Percentiles rank a stretch among this genome's conserved stretches.
phyloP scores from a whole-genome alignment of 2,797 vertebrate species.

The Sylvia borin region DNA sequence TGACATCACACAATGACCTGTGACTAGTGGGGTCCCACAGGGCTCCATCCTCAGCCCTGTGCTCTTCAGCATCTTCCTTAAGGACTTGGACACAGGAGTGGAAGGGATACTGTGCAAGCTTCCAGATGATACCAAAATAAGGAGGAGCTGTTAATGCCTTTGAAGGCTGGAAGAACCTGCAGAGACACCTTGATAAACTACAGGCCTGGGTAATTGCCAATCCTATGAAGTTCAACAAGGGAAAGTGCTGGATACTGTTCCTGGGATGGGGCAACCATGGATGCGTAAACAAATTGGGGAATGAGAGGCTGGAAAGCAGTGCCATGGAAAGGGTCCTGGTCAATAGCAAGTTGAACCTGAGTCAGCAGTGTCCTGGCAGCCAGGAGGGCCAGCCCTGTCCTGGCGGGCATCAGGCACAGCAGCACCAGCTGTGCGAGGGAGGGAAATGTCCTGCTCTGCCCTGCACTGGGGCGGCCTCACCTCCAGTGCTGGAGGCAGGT shows the following conservation, averaged over 20 bases:
- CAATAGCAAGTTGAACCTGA: rapidly evolving
- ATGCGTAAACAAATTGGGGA: background rate
- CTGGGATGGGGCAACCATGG: background rate
- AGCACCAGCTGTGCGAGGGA: rapidly evolving
- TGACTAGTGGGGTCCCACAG: background rate
- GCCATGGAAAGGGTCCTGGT: background rate
- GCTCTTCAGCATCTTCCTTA: background rate
- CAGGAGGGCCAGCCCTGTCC: rapidly evolving
- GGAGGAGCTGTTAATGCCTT: background rate
- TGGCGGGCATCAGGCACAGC: background rate
- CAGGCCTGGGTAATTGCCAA: rapidly evolving
- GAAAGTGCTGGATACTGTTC: background rate
- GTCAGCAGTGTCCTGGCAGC: background rate
- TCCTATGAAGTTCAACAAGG: background rate
- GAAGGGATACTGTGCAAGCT: background rate
- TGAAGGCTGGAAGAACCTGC: background rate
- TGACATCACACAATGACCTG: background rate
- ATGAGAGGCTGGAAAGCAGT: background rate
- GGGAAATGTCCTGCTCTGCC: background rate
- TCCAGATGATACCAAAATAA: rapidly evolving
- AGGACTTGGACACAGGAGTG: background rate
- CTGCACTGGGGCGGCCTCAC: rapidly evolving
- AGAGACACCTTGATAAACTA: background rate
- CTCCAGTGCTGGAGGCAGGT: rapidly evolving
- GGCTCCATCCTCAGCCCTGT: background rate